A percentile compares a stretch with the other conserved stretches of the same genome.
Evolutionary conservation across 2,797 vertebrate genomes (phyloP).

Genomic region (Rhinophrynus dorsalis): DNA sequence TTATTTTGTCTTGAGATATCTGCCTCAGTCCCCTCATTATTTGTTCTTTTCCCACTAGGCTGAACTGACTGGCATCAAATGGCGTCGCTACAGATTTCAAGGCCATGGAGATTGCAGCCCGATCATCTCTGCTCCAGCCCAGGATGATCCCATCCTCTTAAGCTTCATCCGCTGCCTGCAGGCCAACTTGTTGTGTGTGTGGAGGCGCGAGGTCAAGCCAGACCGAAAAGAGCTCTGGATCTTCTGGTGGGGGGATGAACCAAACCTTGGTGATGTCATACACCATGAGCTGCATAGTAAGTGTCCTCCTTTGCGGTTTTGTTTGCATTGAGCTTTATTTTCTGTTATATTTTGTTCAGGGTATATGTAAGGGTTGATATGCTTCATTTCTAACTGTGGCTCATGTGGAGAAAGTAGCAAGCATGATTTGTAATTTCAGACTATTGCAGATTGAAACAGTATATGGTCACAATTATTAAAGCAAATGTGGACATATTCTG

Average conservation of each 20-base stretch:
- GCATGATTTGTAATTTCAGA: too few relatives aligned
- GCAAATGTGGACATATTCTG: too few relatives aligned
- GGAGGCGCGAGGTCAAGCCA: slow-evolving; percentile 92
- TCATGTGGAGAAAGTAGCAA: too few relatives aligned
- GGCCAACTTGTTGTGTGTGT: slow-evolving; percentile 94
- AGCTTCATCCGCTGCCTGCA: slow-evolving; percentile 96
- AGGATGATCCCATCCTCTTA: slow-evolving; percentile 94
- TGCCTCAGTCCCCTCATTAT: neutral
- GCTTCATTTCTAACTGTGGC: too few relatives aligned
- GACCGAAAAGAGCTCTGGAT: slow-evolving; percentile 94
- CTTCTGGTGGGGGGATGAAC: slow-evolving; percentile 98
- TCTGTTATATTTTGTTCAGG: too few relatives aligned
- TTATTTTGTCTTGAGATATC: too few relatives aligned
- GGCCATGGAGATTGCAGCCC: slow-evolving; percentile 91
- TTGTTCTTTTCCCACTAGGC: slow-evolving; percentile 68
- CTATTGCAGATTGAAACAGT: too few relatives aligned
- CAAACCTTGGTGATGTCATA: slow-evolving; percentile 90
- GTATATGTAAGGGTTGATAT: too few relatives aligned
- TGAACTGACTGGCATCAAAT: slow-evolving; percentile 98
- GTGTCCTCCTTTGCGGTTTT: slow-evolving; percentile 38
- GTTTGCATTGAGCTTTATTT: neutral
- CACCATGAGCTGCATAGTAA: slow-evolving; percentile 95
- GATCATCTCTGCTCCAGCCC: slow-evolving; percentile 94
- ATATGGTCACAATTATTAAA: too few relatives aligned
- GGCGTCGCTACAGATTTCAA: slow-evolving; percentile 95